Base-by-base conservation (phyloP, 2,113 vertebrate genomes). In the Lucifuga dentata region DNA sequence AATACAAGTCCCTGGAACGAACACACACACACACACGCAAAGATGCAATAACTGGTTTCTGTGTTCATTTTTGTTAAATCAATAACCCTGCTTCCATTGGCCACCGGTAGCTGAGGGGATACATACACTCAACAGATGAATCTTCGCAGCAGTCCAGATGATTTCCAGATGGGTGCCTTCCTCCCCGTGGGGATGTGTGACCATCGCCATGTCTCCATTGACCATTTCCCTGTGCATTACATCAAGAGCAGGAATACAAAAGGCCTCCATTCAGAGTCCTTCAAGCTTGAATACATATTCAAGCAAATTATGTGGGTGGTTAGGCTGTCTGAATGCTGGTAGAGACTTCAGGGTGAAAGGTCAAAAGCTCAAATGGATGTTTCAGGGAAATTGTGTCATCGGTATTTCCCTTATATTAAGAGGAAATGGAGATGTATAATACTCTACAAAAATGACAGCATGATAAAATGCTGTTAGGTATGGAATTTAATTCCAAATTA, bases 181-280 rank as follows among this genome's bases (percentile, higher is more conserved):
- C 65, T 68, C 65, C 69, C 68, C 8, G 51, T 52, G 57, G 62
- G 43, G 9, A 23, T 17, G 36, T 73, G 76, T 48, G 78, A 50
- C 74, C 78, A 63, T 68, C 26, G 9, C 21, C 55, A 17, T 2
- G 33, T 33, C 56, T 58, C 48, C 3, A 12, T 76, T 69, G 69
- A 64, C 71, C 68, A 50, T 83, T 86, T 88, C 66, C 58, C 26
- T 29, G 21, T 44, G 69, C 59, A 79, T 85, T 85, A 78, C 76
- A 80, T 68, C 68, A 73, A 84, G 73, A 11, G 77, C 83, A 73
- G 57, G n/a, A 55, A 75, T 75, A 88, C 78, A 89, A 89, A 85
- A 36, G 46, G 71, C 29, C 12, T 29, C 36, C 53, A 64, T 88
- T 89, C 50, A 76, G 55, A 76, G 32, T 21, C 46, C 41, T 16